Evolutionary conservation across 2,888 invertebrate genomes (phyloP).

Genomic region (Amblyjoppa proteus): DNA sequence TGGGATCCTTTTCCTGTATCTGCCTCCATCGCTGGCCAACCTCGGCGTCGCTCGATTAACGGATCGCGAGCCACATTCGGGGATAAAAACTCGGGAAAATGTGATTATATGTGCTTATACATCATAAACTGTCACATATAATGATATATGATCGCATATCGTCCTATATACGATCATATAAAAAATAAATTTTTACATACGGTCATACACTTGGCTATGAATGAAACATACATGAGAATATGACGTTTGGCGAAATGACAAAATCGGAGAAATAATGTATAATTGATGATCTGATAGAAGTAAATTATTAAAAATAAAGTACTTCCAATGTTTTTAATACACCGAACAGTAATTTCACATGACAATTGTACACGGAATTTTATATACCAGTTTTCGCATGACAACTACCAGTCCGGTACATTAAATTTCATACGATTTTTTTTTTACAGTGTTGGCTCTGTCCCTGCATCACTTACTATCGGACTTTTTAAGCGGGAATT

Average conservation of each 20-base stretch:
- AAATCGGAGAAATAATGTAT: neutral
- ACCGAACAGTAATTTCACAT: too few relatives aligned
- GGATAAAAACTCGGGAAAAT: neutral
- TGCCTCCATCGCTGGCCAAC: neutral
- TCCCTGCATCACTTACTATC: too few relatives aligned
- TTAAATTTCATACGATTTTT: too few relatives aligned
- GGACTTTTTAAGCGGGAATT: neutral
- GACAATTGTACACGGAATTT: too few relatives aligned
- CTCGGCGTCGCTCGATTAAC: neutral
- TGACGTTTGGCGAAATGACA: neutral
- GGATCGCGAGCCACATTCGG: neutral
- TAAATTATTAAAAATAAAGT: too few relatives aligned
- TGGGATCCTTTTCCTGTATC: slow-evolving; percentile 34
- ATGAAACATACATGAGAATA: too few relatives aligned
- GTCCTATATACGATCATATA: too few relatives aligned
- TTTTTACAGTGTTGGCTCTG: too few relatives aligned
- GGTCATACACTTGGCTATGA: too few relatives aligned
- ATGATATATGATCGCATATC: neutral
- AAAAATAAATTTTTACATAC: neutral
- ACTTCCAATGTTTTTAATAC: too few relatives aligned
- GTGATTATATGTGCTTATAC: neutral
- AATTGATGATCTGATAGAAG: neutral
- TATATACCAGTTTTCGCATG: too few relatives aligned
- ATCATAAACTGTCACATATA: neutral
- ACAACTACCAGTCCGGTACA: too few relatives aligned